phyloP scores from a whole-genome alignment of 2,888 invertebrate species.

The Caenorhabditis sp. region DNA sequence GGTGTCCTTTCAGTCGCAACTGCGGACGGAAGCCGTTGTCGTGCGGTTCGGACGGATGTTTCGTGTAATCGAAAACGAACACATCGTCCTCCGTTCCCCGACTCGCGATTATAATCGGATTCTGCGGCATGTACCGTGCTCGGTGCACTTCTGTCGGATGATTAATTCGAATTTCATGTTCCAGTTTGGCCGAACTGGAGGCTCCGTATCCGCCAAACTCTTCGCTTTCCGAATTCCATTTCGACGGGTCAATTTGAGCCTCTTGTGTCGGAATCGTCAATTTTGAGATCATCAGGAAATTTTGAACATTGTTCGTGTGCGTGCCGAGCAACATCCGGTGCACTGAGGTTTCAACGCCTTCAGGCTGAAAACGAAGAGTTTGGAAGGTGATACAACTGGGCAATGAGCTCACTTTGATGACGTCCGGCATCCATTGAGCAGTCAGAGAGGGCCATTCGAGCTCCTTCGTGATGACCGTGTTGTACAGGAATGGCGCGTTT shows the following conservation, averaged over 20 bases:
- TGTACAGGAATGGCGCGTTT: conserved; percentile 97
- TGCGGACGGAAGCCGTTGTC: conserved; percentile 99
- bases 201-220: conserved; percentile 99
- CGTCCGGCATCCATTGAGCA: conserved; percentile 99
- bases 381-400: too few relatives aligned
- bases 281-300: conserved; percentile 96
- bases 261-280: conserved; percentile 99
- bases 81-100: conserved; percentile 98
- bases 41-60: conserved; percentile 96
- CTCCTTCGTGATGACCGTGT: conserved; percentile 95
- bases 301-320: conserved; percentile 96
- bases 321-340: conserved; percentile 97
- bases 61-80: conserved; percentile 98
- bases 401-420: conserved; percentile 85
- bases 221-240: conserved; percentile 96
- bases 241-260: conserved; percentile 98
- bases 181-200: conserved; percentile 94
- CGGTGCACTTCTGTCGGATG: conserved; percentile 99
- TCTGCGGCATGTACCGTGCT: conserved; percentile 99
- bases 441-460: conserved; percentile 99
- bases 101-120: conserved; percentile 98
- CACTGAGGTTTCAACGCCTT: conserved; percentile 97
- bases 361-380: conserved; percentile 81
- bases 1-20: conserved; percentile 91
- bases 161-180: conserved; percentile 99